Conservation (phyloP, 2,797 vertebrate species). For the Cyprinella venusta region DNA sequence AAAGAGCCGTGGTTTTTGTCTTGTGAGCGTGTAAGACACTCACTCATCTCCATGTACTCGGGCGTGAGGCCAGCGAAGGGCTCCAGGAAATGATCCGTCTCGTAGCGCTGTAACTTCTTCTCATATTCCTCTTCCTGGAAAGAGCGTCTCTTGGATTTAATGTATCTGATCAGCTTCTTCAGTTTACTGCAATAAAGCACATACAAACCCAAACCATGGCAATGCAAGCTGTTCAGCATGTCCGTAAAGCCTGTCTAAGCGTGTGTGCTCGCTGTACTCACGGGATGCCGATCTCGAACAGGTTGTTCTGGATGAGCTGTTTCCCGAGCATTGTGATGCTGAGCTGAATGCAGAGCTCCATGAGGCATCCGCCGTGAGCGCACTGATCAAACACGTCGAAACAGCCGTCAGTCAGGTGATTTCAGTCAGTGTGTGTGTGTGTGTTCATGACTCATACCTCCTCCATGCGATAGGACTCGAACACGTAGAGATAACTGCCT, state of each 20-base stretch:
- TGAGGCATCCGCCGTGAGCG: conserved; percentile 92
- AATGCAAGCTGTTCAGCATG: background rate
- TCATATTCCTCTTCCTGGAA: conserved; percentile 85
- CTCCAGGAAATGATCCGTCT: conserved; percentile 92
- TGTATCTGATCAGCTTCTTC: conserved; percentile 93
- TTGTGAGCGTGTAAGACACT: conserved; percentile 63
- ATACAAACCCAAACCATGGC: background rate
- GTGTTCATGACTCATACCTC: conserved; percentile 81
- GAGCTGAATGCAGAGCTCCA: conserved; percentile 98
- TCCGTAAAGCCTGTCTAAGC: background rate
- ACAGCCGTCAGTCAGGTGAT: background rate
- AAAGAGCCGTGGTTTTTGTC: background rate
- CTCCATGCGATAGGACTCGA: conserved; percentile 95
- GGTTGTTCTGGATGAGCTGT: conserved; percentile 97
- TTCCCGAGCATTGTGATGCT: conserved; percentile 99
- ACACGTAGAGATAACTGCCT: conserved; percentile 94
- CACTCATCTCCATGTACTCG: conserved; percentile 99
- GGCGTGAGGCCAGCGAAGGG: conserved; percentile 94
- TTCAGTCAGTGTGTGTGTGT: too few relatives aligned
- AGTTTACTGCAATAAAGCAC: conserved; percentile 82
- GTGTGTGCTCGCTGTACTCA: conserved; percentile 74
- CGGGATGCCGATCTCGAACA: conserved; percentile 98
- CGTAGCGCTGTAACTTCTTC: conserved; percentile 88
- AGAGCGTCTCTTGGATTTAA: conserved; percentile 83
- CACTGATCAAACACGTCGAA: conserved; percentile 76